Base-by-base conservation (phyloP, 92 coral and sea anemone species). In the Phymanthus crucifer region DNA sequence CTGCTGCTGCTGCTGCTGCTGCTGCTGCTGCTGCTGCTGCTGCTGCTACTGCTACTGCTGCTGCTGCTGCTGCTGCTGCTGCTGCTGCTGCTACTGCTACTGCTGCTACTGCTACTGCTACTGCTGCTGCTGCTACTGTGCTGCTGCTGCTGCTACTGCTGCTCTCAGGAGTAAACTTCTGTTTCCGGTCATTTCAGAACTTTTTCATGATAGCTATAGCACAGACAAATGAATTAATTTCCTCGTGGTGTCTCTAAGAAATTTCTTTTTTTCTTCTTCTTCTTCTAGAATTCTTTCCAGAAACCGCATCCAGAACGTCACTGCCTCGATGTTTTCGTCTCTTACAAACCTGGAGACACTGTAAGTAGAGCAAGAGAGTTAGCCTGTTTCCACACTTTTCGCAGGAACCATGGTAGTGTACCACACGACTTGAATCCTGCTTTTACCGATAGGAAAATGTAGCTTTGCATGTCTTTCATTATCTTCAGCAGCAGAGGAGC, bases 281-380 rank as follows among this genome's bases (percentile, higher is more conserved):
- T 61, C 68, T 61, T 29, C 21, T 56, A 76, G 80, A 57, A 76
- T 76, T 21, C 70, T 76, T 47, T 76, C 80, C 70, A 56, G 26
- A 3, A 76, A 76, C 58, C 43, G 70, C 48, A 33, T 76, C 6
- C 24, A 34, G 33, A 76, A 27, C n/a, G 27, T 76, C 38, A 76
- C 80, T 18, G 11, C 40, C 18, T 12, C 80, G 23, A 77, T 77
- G 81, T 77, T 77, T 64, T 77, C 81, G n/a, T 61, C 54, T 10
- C 65, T 77, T 37, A 77, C 37, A 27, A 2, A 65, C 58, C 35
- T 77, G 48, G 81, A 77, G 27, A 77, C 69, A 31, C 69, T 77
- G 81, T 77, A 38, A 77, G 81, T 74, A 74, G 35, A 61, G 29
- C 13, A 61, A 1, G 26, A n/a, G 23, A 61, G 12, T n/a, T 61